Conservation (phyloP, 2,113 vertebrate genomes). For the Dasyurus viverrinus region DNA sequence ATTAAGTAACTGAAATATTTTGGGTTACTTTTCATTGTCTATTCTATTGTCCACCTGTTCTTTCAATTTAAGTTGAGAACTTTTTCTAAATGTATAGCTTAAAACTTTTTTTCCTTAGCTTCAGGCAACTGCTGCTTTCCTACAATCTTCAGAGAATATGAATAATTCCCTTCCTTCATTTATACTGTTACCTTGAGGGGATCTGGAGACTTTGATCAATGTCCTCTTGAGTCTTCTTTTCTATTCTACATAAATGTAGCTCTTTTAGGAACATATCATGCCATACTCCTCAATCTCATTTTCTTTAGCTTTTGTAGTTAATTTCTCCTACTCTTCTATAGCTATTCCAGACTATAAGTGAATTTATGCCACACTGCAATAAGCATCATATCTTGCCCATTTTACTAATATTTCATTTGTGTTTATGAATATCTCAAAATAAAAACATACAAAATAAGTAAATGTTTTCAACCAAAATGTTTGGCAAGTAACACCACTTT, state of each 20-base stretch:
- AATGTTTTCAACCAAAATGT: background rate
- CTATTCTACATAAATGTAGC: background rate
- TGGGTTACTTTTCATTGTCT: background rate
- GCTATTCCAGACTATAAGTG: background rate
- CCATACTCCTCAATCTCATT: slow-evolving; percentile 20
- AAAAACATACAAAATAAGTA: background rate
- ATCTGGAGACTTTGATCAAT: slow-evolving; percentile 5
- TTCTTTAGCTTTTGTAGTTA: background rate
- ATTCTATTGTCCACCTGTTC: background rate
- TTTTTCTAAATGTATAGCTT: background rate
- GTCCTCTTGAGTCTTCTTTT: background rate
- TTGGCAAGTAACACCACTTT: background rate
- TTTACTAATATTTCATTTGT: background rate
- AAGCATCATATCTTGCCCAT: background rate
- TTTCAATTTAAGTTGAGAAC: slow-evolving; percentile 22
- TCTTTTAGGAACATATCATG: background rate
- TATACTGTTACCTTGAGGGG: slow-evolving; percentile 1
- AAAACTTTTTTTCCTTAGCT: slow-evolving; percentile 3
- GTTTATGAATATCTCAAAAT: background rate
- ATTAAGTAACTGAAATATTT: background rate
- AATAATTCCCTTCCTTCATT: slow-evolving; percentile 45
- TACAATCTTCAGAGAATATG: background rate
- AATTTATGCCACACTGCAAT: background rate
- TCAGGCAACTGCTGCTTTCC: slow-evolving; percentile 41
- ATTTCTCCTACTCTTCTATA: slow-evolving; percentile 16